Evolutionary conservation across 2,113 vertebrate genomes (phyloP).

Genomic region (Marmota monax): DNA sequence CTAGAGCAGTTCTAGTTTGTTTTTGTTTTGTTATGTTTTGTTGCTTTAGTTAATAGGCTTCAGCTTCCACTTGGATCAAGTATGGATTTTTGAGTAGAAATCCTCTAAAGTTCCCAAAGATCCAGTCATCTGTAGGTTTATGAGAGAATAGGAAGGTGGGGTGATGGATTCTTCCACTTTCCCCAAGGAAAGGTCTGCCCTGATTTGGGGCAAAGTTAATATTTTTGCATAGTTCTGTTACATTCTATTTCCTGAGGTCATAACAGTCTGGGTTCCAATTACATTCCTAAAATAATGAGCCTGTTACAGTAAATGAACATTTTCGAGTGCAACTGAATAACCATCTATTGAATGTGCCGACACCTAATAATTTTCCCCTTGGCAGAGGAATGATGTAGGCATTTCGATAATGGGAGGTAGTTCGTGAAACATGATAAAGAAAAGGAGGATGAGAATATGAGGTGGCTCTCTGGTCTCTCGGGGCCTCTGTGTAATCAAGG

Average conservation of each 20-base stretch:
- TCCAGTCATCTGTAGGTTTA: background rate
- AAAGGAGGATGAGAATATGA: background rate
- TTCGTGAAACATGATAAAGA: background rate
- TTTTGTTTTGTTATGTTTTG: background rate
- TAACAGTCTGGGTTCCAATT: constrained; percentile 70
- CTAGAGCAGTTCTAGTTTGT: background rate
- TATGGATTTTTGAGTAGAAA: background rate
- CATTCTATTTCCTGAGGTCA: constrained; percentile 75
- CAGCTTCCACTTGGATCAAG: background rate
- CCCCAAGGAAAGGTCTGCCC: constrained; percentile 10
- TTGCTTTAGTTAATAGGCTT: background rate
- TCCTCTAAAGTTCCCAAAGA: background rate
- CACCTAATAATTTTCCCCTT: constrained; percentile 75
- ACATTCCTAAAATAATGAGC: constrained; percentile 75
- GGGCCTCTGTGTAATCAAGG: background rate
- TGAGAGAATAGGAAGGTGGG: background rate
- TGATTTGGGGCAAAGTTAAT: constrained; percentile 60
- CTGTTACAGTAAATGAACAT: constrained; percentile 74
- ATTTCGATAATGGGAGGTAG: constrained; percentile 22
- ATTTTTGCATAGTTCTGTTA: constrained; percentile 70
- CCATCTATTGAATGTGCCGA: background rate
- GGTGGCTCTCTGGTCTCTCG: background rate
- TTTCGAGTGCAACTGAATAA: constrained; percentile 60
- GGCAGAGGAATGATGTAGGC: constrained; percentile 34
- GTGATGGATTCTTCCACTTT: background rate